These are phyloP conservation scores for Natrix natrix DNA, from an alignment of 2,797 vertebrate genomes.

Conservation along the genomic window DNA sequence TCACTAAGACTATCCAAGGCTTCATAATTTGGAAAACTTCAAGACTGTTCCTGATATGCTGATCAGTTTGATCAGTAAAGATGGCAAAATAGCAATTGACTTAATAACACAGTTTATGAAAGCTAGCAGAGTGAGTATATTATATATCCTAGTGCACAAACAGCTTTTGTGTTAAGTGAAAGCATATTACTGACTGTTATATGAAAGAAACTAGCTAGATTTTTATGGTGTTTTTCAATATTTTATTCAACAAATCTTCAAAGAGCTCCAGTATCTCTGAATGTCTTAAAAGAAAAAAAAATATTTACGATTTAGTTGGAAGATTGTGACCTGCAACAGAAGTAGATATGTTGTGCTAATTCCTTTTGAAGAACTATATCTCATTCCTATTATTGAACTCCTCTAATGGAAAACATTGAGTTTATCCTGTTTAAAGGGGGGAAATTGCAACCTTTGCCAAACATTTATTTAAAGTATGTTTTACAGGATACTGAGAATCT, in stretches of 20 bases:
- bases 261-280: slow-evolving; percentile 5
- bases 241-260: slow-evolving; percentile 29
- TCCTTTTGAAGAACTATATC: slow-evolving; percentile 20
- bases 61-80: neutral
- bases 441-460: neutral
- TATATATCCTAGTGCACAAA: neutral
- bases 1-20: neutral
- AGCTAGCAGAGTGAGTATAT: neutral
- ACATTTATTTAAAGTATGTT: slow-evolving; percentile 51
- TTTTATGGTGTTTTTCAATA: slow-evolving; percentile 43
- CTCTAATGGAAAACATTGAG: slow-evolving; percentile 14
- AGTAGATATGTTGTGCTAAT: slow-evolving; percentile 18
- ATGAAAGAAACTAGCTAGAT: slow-evolving; percentile 22
- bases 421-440: slow-evolving; percentile 22
- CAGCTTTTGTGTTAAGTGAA: slow-evolving; percentile 59
- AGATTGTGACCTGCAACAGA: slow-evolving; percentile 34
- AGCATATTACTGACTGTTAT: slow-evolving; percentile 55
- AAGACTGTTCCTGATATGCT: neutral
- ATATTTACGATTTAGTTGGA: slow-evolving; percentile 49
- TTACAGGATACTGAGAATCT: slow-evolving; percentile 52
- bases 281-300: slow-evolving; percentile 17
- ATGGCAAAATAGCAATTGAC: neutral
- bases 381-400: slow-evolving; percentile 31
- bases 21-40: neutral
- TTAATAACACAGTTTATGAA: neutral